Conservation (phyloP, 1,140 invertebrate species). For the Papilio aristodemus region DNA sequence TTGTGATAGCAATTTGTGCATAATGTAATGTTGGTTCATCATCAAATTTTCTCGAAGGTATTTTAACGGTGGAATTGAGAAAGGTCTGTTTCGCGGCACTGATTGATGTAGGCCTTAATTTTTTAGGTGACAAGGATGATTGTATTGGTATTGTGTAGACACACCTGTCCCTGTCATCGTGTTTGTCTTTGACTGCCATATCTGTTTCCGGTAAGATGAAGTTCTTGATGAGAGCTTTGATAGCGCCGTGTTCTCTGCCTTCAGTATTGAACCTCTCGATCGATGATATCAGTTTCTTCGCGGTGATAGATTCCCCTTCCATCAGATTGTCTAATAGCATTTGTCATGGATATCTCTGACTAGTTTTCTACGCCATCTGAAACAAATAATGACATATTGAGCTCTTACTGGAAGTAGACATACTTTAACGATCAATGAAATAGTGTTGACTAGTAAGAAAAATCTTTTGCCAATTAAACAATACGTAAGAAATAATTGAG, state of each 20-base stretch:
- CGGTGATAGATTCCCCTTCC: constrained; percentile 65
- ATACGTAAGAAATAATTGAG: constrained; percentile 5
- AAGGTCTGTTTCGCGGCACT: constrained; percentile 68
- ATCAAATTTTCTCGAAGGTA: constrained; percentile 37
- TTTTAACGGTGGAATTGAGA: constrained; percentile 58
- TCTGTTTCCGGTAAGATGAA: constrained; percentile 66
- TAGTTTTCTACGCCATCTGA: constrained; percentile 74
- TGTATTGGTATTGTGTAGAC: constrained; percentile 67
- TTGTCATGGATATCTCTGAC: constrained; percentile 60
- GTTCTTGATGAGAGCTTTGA: constrained; percentile 67
- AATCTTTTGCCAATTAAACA: background rate
- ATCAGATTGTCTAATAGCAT: constrained; percentile 68
- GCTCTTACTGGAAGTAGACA: constrained; percentile 39
- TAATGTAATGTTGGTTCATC: constrained; percentile 65
- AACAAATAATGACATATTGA: constrained; percentile 55
- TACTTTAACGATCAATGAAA: constrained; percentile 33
- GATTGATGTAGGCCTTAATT: constrained; percentile 57
- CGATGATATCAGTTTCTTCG: constrained; percentile 61
- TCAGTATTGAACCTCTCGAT: constrained; percentile 61
- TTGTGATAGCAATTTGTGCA: constrained; percentile 70
- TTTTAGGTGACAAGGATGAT: constrained; percentile 48
- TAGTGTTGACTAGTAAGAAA: background rate
- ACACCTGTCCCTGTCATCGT: constrained; percentile 57
- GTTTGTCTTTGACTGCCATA: constrained; percentile 73
- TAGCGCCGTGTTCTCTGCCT: constrained; percentile 61